These are phyloP conservation scores for Zaprionus lineosus DNA, from an alignment of 2,888 invertebrate species.

Conservation along the genomic window DNA sequence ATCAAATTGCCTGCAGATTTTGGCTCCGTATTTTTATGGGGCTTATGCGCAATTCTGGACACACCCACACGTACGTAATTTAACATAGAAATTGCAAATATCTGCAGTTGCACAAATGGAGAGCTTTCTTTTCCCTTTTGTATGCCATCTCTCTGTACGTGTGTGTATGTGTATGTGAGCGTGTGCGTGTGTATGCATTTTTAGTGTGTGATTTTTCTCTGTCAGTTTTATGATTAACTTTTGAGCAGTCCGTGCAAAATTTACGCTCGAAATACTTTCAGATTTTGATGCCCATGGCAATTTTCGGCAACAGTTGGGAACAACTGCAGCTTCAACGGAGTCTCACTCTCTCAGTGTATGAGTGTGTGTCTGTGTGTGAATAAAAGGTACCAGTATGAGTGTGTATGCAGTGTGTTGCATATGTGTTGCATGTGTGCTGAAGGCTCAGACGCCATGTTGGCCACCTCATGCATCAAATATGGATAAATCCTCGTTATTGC, in stretches of 20 bases:
- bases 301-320: constrained; percentile 10
- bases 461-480: constrained; percentile 43
- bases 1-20: constrained; percentile 56
- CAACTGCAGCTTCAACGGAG: constrained; percentile 14
- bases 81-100: constrained; percentile 35
- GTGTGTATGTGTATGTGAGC: neutral
- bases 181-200: constrained; percentile 3
- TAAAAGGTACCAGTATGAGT: constrained; percentile 10
- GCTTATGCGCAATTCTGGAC: constrained; percentile 55
- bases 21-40: constrained; percentile 28
- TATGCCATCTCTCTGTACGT: neutral
- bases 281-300: constrained; percentile 2
- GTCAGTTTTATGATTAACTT: constrained; percentile 53
- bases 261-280: constrained; percentile 39
- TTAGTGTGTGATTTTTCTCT: constrained; percentile 35
- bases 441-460: constrained; percentile 24
- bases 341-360: too few species aligned
- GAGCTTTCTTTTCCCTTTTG: neutral
- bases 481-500: constrained; percentile 50
- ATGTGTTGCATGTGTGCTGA: too few species aligned
- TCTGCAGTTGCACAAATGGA: constrained; percentile 13
- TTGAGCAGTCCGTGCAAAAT: constrained; percentile 35
- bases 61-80: constrained; percentile 29
- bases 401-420: too few species aligned
- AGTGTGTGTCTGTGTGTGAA: neutral